Conservation (phyloP, 2,113 vertebrate species). For the Ciconia boyciana region DNA sequence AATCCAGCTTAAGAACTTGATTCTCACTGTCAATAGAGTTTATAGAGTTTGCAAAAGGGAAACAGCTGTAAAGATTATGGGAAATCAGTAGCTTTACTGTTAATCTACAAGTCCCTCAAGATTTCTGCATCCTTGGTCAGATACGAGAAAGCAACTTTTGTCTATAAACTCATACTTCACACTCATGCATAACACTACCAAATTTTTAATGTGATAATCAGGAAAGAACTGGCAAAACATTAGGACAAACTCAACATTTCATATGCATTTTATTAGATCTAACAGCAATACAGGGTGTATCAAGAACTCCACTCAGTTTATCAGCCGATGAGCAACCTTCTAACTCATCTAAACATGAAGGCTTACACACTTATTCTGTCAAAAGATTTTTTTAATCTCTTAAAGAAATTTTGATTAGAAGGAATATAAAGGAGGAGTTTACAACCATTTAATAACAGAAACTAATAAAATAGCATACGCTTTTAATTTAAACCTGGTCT, state of each 20-base stretch:
- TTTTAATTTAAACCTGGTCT: background rate
- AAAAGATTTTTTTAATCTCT: background rate
- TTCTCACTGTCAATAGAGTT: background rate
- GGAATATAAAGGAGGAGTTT: background rate
- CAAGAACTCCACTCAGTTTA: background rate
- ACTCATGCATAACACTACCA: background rate
- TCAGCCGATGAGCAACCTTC: background rate
- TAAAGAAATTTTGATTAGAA: background rate
- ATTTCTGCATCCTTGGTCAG: background rate
- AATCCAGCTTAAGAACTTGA: background rate
- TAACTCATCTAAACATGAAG: background rate
- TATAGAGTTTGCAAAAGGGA: background rate
- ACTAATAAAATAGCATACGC: background rate
- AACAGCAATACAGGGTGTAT: background rate
- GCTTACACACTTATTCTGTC: background rate
- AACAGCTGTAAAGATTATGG: background rate
- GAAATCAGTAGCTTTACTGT: background rate
- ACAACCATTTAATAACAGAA: background rate
- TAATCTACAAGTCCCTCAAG: background rate
- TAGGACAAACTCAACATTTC: background rate
- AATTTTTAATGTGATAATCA: background rate
- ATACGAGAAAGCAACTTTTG: background rate
- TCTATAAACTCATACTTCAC: background rate
- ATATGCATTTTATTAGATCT: background rate
- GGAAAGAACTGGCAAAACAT: background rate